phyloP scores from a whole-genome alignment of 2,113 vertebrate species.

The Canis aureus region DNA sequence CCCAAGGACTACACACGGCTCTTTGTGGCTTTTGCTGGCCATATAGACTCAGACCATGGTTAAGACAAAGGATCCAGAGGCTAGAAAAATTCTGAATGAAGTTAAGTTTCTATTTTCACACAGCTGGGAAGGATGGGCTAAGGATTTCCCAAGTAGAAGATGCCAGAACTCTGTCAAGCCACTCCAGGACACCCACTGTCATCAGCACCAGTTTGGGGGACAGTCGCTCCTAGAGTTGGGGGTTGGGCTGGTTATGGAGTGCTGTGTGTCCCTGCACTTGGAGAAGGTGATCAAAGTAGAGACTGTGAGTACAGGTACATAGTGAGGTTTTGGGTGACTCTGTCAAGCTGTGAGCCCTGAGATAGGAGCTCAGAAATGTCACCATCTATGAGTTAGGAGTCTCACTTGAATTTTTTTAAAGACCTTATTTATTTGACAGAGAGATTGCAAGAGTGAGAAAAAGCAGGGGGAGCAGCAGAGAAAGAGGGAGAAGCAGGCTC shows the following conservation, averaged over 20 bases:
- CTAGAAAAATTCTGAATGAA: background rate
- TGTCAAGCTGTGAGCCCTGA: background rate
- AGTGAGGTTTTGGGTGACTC: background rate
- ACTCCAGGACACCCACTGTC: background rate
- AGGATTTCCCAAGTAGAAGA: conserved; percentile 9
- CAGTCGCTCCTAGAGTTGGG: background rate
- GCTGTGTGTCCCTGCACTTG: background rate
- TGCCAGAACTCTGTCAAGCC: background rate
- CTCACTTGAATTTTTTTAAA: background rate
- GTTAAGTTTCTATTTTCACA: background rate
- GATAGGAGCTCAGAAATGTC: background rate
- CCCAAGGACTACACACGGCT: background rate
- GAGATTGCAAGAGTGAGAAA: too few relatives aligned
- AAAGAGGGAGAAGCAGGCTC: too few relatives aligned
- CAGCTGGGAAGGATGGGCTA: background rate
- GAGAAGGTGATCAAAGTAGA: background rate
- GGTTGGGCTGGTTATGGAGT: background rate
- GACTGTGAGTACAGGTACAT: background rate
- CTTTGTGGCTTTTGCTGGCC: background rate
- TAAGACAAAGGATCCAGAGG: background rate
- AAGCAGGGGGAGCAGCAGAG: too few relatives aligned
- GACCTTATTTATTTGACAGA: too few relatives aligned
- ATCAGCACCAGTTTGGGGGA: background rate
- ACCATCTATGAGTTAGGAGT: background rate
- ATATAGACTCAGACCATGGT: background rate